Base-by-base conservation (phyloP, 2,113 vertebrate genomes). In the Rhinopomastus cyanomelas region DNA sequence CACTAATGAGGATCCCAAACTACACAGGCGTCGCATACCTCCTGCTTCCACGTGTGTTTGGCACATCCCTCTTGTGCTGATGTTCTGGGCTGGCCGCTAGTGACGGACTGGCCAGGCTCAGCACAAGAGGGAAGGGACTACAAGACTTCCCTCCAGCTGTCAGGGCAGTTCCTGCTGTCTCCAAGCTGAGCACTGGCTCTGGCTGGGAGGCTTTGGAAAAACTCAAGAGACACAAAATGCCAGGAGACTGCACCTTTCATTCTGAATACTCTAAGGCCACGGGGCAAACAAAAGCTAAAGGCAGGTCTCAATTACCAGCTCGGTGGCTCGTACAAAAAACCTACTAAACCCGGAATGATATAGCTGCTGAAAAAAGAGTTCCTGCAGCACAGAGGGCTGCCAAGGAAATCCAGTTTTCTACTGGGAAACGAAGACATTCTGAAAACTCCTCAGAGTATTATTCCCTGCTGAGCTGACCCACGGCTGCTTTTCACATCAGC, bases 361-460 rank as follows among this genome's bases (percentile, higher is more conserved):
- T 16, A 29, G 53, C 55, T 86, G 84, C 36, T 64, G 21, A 65
- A 76, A 51, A 57, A 76, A 60, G 22, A 69, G 27, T 36, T 81
- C 85, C 68, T 8, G 17, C 27, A 61, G 73, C 68, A 86, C 92
- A 57, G 16, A 77, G 8, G 49, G 23, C 44, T 94, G 87, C 79
- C 91, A 93, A 95, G 64, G 86, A 88, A 42, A 81, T 64, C 78
- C 53, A 1, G 19, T 74, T 89, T 92, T 91, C 75, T 83, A 67
- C 34, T 87, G 69, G 60, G 89, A 92, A 94, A 88, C 72, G 32
- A 87, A 93, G 53, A 81, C 8, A 91, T 81, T 88, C 80, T 85
- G 39, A 52, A 91, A 85, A 83, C 68, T 42, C 39, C 61, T 77
- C 65, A 93, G 76, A 86, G 46, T 89, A 91, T 81, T 81, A 83